Conservation (phyloP, 1,140 invertebrate genomes). For the Pseudomyrmex concolor region DNA sequence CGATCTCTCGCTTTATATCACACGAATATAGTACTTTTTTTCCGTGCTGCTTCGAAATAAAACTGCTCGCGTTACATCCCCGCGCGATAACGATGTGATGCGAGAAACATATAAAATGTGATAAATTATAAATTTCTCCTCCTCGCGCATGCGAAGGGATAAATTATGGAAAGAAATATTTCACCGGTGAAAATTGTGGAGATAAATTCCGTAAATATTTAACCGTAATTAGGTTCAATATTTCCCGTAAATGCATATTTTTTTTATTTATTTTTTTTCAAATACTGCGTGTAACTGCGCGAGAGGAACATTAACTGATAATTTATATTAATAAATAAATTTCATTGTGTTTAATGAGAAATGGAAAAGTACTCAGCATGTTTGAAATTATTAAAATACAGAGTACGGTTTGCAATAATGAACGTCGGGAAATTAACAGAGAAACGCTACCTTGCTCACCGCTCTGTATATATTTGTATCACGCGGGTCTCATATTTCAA, state of each 20-base stretch:
- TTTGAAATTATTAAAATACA: slow-evolving; percentile 46
- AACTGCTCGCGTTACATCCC: not conserved
- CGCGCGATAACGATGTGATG: too few species aligned
- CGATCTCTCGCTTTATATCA: not conserved
- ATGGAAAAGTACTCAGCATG: slow-evolving; percentile 6
- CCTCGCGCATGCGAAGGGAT: not conserved
- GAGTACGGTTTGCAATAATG: slow-evolving; percentile 38
- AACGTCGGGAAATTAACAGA: slow-evolving; percentile 41
- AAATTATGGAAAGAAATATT: not conserved
- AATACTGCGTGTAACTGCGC: not conserved
- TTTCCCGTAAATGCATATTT: slow-evolving; percentile 30
- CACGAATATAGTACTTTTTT: not conserved
- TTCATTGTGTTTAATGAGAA: slow-evolving; percentile 39
- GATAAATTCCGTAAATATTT: not conserved
- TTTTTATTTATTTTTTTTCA: not conserved
- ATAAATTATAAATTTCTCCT: slow-evolving; percentile 4
- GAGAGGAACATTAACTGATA: slow-evolving; percentile 10
- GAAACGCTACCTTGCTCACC: slow-evolving; percentile 1
- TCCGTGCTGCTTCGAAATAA: not conserved
- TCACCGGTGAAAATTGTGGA: not conserved
- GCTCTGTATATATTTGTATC: slow-evolving; percentile 25
- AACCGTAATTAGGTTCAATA: slow-evolving; percentile 6
- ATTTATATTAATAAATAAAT: slow-evolving; percentile 28
- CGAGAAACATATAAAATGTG: not conserved
- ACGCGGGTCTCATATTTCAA: slow-evolving; percentile 14